These are phyloP conservation scores for Drosophila pseudoananassae DNA, from an alignment of 1,140 invertebrate genomes.

Conservation along the genomic window DNA sequence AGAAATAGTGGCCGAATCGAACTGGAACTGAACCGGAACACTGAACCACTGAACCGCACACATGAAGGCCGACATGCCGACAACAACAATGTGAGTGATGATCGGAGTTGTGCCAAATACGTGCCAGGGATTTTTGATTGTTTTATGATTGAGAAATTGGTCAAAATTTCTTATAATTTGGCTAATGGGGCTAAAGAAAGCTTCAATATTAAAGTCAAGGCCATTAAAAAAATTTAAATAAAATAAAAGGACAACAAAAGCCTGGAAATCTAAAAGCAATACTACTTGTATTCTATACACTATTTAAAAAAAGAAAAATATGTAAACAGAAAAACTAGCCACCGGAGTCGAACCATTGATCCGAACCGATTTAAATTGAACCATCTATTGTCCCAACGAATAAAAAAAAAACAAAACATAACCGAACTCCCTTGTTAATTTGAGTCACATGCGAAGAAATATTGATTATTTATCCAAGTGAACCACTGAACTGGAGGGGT, in stretches of 20 bases:
- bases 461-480: constrained; percentile 40
- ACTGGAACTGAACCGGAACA: constrained; percentile 39
- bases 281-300: no score
- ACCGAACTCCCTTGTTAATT: constrained; percentile 33
- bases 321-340: no score
- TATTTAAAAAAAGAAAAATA: background rate
- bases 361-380: constrained; percentile 38
- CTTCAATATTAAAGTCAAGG: no score
- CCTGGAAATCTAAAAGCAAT: no score
- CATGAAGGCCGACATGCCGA: background rate
- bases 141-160: background rate
- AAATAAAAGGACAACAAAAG: no score
- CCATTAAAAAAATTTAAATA: no score
- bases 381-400: background rate
- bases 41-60: constrained; percentile 27
- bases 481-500: constrained; percentile 8
- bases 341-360: constrained; percentile 24
- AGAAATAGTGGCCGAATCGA: constrained; percentile 9
- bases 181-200: no score
- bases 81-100: constrained; percentile 12
- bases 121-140: background rate
- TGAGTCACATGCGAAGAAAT: constrained; percentile 51
- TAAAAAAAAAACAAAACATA: constrained; percentile 1
- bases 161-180: no score
- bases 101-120: constrained; percentile 13